phyloP scores from a whole-genome alignment of 2,888 invertebrate genomes.

The Meiosimyza decipiens region DNA sequence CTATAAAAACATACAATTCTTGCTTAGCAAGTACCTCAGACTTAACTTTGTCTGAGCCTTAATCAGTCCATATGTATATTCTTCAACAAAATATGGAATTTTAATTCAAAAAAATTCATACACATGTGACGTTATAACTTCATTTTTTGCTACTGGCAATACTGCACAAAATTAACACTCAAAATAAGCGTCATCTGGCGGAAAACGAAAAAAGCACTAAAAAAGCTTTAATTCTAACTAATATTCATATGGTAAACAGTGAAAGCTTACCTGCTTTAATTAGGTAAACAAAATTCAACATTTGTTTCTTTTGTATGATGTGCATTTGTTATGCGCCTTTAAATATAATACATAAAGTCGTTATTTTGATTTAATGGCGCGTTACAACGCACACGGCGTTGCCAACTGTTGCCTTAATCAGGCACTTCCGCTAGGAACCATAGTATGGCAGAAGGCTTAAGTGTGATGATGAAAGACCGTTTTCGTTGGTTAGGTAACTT shows the following conservation, averaged over 20 bases:
- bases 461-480: background rate
- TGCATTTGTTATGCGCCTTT: too few species aligned
- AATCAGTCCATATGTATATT: too few species aligned
- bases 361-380: slow-evolving; percentile 13
- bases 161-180: background rate
- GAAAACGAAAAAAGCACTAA: background rate
- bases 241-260: too few species aligned
- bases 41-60: too few species aligned
- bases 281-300: background rate
- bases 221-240: slow-evolving; percentile 14
- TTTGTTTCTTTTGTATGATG: background rate
- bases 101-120: background rate
- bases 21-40: too few species aligned
- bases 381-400: background rate
- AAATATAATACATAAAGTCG: too few species aligned
- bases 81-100: too few species aligned
- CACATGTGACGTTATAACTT: background rate
- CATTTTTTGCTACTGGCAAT: slow-evolving; percentile 6
- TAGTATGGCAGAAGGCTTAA: background rate
- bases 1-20: too few species aligned
- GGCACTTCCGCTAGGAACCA: slow-evolving; percentile 4
- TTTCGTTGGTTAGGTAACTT: background rate
- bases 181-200: slow-evolving; percentile 15
- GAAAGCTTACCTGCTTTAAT: too few species aligned
- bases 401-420: slow-evolving; percentile 19